These are phyloP conservation scores for Oscheius myriophilus DNA, from an alignment of 2,888 invertebrate species.

Conservation along the genomic window DNA sequence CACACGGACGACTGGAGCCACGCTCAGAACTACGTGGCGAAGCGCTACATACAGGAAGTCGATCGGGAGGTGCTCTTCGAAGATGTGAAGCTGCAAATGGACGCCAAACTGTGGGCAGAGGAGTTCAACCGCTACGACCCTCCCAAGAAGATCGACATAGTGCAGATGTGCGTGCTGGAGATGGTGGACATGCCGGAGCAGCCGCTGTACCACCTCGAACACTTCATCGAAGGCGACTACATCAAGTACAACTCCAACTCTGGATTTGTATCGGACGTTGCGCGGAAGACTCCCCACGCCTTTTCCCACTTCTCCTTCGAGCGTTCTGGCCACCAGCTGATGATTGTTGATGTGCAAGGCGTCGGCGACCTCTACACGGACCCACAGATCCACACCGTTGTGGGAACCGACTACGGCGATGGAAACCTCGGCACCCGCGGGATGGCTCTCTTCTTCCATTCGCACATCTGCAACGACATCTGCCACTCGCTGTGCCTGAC, in stretches of 20 bases:
- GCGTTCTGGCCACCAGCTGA: slow-evolving; percentile 76
- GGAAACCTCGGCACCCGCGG: slow-evolving; percentile 76
- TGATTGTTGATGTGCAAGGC: slow-evolving; percentile 77
- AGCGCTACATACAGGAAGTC: slow-evolving; percentile 73
- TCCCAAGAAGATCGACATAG: slow-evolving; percentile 77
- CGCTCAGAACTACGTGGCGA: slow-evolving; percentile 76
- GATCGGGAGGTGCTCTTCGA: slow-evolving; percentile 75
- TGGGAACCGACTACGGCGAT: slow-evolving; percentile 75
- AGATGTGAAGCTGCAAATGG: slow-evolving; percentile 77
- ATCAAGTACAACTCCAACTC: slow-evolving; percentile 77
- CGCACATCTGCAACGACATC: slow-evolving; percentile 76
- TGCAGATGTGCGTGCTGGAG: slow-evolving; percentile 76
- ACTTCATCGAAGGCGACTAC: slow-evolving; percentile 76
- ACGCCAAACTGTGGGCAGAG: slow-evolving; percentile 77
- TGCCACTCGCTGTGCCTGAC: slow-evolving; percentile 74
- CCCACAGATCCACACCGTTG: slow-evolving; percentile 76
- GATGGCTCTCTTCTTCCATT: slow-evolving; percentile 77
- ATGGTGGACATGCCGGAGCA: slow-evolving; percentile 72
- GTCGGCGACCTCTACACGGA: slow-evolving; percentile 77
- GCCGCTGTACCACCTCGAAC: slow-evolving; percentile 75
- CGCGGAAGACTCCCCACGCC: slow-evolving; percentile 75
- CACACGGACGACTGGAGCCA: slow-evolving; percentile 73
- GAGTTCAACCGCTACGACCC: slow-evolving; percentile 77
- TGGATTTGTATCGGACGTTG: slow-evolving; percentile 75
- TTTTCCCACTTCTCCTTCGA: slow-evolving; percentile 78